phyloP scores from a whole-genome alignment of 2,888 invertebrate species.

The Netelia virgata region DNA sequence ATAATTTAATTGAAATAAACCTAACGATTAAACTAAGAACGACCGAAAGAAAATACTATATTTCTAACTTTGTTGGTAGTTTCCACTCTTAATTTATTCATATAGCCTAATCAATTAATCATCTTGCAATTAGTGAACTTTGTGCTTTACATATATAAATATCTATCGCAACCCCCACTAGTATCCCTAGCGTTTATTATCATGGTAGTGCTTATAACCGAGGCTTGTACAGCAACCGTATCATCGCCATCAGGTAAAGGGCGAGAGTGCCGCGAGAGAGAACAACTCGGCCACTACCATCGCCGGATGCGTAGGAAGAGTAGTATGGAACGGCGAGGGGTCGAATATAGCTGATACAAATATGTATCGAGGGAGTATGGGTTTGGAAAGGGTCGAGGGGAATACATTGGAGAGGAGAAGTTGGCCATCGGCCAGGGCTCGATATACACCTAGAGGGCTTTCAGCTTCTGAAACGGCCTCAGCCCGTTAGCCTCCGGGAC shows the following conservation, averaged over 20 bases:
- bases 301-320: conserved; percentile 35
- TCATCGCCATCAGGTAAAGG: conserved; percentile 49
- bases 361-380: conserved; percentile 65
- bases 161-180: not conserved
- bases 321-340: conserved; percentile 52
- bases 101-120: too few species aligned
- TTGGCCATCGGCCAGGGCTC: conserved; percentile 62
- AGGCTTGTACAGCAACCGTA: conserved; percentile 27
- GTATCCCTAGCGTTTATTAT: conserved; percentile 14
- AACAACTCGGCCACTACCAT: not conserved
- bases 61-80: too few species aligned
- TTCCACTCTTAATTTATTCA: too few species aligned
- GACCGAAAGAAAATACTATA: too few species aligned
- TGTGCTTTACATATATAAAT: not conserved
- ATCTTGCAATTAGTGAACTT: too few species aligned
- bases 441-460: conserved; percentile 58
- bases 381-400: conserved; percentile 11
- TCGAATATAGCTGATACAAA: conserved; percentile 63
- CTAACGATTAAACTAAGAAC: too few species aligned
- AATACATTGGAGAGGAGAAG: conserved; percentile 43
- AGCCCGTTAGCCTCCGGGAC: not conserved
- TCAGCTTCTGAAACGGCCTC: conserved; percentile 55
- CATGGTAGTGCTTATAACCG: conserved; percentile 16
- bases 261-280: conserved; percentile 14
- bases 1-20: too few species aligned